Conservation (phyloP, 2,113 vertebrate genomes). For the Pseudois nayaur region DNA sequence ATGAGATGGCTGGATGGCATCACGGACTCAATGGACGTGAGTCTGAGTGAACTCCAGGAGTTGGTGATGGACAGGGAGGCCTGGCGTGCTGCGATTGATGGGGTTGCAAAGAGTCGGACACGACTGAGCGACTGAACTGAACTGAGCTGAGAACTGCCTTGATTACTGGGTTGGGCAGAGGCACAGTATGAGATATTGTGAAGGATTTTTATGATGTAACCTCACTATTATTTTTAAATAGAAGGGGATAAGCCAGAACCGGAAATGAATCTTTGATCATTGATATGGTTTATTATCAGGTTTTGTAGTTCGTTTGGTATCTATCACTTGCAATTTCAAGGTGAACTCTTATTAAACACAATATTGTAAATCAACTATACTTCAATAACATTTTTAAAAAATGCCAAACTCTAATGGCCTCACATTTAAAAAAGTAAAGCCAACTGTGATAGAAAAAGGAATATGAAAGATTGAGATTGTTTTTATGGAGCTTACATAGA, state of each 20-base stretch:
- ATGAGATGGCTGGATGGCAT: too few species aligned
- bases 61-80: too few species aligned
- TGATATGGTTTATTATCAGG: not conserved
- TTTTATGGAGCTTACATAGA: not conserved
- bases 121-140: too few species aligned
- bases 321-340: not conserved
- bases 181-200: not conserved
- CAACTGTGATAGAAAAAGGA: not conserved
- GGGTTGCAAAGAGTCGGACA: rapidly evolving
- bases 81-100: too few species aligned
- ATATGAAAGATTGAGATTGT: not conserved
- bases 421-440: slow-evolving; percentile 2
- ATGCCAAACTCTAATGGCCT: not conserved
- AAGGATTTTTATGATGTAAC: not conserved
- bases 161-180: not conserved
- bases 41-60: too few species aligned
- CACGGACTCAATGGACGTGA: too few species aligned
- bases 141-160: not conserved
- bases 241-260: not conserved
- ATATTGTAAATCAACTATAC: not conserved
- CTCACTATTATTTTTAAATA: not conserved
- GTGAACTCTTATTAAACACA: not conserved
- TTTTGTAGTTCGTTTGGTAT: not conserved
- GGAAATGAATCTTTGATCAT: not conserved
- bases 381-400: not conserved